Evolutionary conservation across 2,888 invertebrate genomes (phyloP).

Genomic region (Amblyjoppa proteus): DNA sequence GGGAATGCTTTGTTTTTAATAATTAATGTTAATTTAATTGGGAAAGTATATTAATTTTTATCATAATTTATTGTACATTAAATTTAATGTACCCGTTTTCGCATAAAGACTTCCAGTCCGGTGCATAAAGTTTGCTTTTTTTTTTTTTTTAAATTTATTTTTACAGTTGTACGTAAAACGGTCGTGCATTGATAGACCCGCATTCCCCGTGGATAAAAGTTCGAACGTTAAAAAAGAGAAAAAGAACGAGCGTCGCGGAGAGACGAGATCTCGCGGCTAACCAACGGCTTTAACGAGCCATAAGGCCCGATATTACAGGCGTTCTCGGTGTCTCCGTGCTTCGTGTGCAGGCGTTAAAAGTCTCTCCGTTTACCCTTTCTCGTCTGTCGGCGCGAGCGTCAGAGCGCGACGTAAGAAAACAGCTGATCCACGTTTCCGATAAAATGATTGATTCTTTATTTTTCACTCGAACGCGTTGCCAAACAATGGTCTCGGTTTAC

Average conservation of each 20-base stretch:
- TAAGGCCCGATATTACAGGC: not conserved
- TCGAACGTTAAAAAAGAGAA: not conserved
- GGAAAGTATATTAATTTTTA: no score
- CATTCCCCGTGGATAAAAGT: not conserved
- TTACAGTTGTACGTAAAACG: not conserved
- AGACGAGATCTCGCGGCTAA: not conserved
- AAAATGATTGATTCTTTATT: not conserved
- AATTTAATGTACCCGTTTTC: no score
- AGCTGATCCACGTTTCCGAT: slow-evolving; percentile 73
- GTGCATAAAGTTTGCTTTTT: not conserved
- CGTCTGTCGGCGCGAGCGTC: slow-evolving; percentile 18
- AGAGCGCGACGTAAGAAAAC: slow-evolving; percentile 60
- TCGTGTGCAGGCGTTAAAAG: not conserved
- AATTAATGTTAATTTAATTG: no score
- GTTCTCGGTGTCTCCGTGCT: not conserved
- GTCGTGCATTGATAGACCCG: not conserved
- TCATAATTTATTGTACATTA: no score
- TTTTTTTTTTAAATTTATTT: no score
- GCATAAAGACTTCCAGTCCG: no score
- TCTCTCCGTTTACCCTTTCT: slow-evolving; percentile 29
- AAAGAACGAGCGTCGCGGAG: not conserved
- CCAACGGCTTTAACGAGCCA: not conserved
- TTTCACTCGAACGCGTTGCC: not conserved
- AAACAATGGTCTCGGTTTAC: not conserved
- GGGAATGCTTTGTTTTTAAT: no score